phyloP scores from a whole-genome alignment of 2,797 vertebrate species.

The Eulemur coronatus region DNA sequence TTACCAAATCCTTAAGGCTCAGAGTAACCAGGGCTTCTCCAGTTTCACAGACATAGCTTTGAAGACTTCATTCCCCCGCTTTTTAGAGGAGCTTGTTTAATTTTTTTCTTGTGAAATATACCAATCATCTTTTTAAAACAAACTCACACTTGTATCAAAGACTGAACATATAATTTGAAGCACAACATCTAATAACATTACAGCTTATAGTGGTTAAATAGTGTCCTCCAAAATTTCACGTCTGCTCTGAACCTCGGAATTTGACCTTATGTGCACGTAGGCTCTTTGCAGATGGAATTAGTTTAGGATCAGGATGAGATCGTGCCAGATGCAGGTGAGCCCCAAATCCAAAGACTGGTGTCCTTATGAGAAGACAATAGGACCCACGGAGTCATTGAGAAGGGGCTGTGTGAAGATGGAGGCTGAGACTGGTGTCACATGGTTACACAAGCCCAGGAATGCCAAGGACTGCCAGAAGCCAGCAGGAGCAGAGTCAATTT shows the following conservation, averaged over 20 bases:
- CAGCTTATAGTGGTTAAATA: not conserved
- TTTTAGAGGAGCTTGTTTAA: not conserved
- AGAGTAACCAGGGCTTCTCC: not conserved
- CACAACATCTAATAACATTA: not conserved
- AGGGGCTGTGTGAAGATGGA: too few species aligned
- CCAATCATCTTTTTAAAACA: not conserved
- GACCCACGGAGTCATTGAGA: too few species aligned
- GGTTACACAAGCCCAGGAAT: too few species aligned
- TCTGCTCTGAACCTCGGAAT: not conserved
- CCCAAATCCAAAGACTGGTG: not conserved
- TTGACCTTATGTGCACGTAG: not conserved
- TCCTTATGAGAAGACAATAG: not conserved
- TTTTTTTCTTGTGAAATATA: not conserved
- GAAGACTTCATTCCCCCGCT: not conserved
- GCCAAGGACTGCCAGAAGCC: too few species aligned
- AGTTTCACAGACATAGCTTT: not conserved
- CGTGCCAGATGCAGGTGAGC: too few species aligned
- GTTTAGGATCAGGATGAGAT: not conserved
- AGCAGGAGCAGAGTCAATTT: not conserved
- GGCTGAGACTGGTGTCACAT: too few species aligned
- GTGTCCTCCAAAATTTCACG: not conserved
- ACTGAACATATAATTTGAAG: not conserved
- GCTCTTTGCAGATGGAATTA: not conserved
- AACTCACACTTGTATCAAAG: not conserved
- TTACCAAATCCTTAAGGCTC: not conserved